Evolutionary conservation across 2,797 vertebrate species (phyloP), one percentile per base, ranked within the genome.

Genomic region (Sebastes wilsoni): DNA sequence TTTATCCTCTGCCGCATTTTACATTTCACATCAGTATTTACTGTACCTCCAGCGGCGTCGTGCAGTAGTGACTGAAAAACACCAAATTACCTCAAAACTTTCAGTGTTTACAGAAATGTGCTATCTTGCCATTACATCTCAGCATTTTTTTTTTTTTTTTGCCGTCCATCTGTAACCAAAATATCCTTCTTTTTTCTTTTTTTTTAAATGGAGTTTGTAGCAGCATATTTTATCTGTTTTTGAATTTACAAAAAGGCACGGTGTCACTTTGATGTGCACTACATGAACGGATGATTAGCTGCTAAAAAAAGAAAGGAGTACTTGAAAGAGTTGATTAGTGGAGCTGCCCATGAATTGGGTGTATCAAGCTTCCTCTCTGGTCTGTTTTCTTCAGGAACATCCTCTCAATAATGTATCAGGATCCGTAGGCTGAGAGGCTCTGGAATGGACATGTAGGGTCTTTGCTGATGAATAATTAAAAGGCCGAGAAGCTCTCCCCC

Each of bases 321-420:
- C 90, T 93, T 90, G 92, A 92, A 90, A 90, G 87, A 87, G 75
- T 84, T 86, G 85, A 83, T 89, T 84, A 81, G 85, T 79, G 76
- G 77, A 85, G 88, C 81, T 85, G 81, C 88, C 84, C 82, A 66
- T 87, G 78, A 84, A 82, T 84, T 75, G 61, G 73, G 60, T 84
- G 69, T 82, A 81, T 92, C 64, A 77, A 82, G 87, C 88, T 86
- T 91, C 77, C 75, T 87, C 61, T 66, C 74, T 77, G 76, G 80
- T 92, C 82, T 60, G 69, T 92, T 89, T 91, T 90, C 90, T 92
- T 89, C 77, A 86, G 82, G 86, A 94, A 86, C 84, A 89, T 82
- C 86, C 86, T 88, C 89, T 94, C 80, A 95, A 94, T 95, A 93
- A 95, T 97, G 95, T 95, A 96, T 96, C 93, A 85, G 84, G 79